Percentiles rank a stretch among this genome's conserved stretches.
phyloP scores from a whole-genome alignment of 2,113 vertebrate genomes.

The Scopus umbretta region DNA sequence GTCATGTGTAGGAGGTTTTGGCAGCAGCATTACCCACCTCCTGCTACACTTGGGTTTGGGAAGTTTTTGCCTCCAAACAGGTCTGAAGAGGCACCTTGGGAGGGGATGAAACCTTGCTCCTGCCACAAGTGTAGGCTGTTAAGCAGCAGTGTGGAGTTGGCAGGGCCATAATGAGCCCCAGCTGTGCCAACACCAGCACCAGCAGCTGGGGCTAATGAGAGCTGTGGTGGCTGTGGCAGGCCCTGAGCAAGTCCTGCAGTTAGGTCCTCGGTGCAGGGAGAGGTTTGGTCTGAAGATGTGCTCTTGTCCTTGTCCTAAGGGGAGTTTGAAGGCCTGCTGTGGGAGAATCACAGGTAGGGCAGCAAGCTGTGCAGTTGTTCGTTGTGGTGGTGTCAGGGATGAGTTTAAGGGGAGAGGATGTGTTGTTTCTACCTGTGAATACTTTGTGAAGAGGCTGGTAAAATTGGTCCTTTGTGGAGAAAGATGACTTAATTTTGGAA shows the following conservation, averaged over 20 bases:
- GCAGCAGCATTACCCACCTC: not conserved
- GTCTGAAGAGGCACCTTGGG: not conserved
- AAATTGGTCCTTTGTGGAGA: not conserved
- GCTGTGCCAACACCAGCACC: not conserved
- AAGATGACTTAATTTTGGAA: not conserved
- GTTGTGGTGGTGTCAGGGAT: not conserved
- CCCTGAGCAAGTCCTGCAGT: fast-evolving
- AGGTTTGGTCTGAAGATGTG: not conserved
- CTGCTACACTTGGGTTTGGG: not conserved
- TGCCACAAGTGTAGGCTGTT: not conserved
- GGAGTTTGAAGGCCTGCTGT: not conserved
- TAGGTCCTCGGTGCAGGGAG: fast-evolving
- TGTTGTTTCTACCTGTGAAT: not conserved
- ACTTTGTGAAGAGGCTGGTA: not conserved
- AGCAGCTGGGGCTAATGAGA: not conserved
- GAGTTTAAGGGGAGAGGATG: not conserved
- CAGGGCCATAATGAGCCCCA: not conserved
- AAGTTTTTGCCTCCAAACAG: not conserved
- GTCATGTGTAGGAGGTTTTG: not conserved
- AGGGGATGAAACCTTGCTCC: not conserved
- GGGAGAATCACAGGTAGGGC: not conserved
- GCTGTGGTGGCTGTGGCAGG: not conserved
- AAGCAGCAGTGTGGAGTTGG: not conserved
- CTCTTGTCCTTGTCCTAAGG: fast-evolving
- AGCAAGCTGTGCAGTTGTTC: fast-evolving